Evolutionary conservation across 30 jellyfish, hydroid and myxozoan species (phyloP).

Genomic region (Sanderia malayensis): DNA sequence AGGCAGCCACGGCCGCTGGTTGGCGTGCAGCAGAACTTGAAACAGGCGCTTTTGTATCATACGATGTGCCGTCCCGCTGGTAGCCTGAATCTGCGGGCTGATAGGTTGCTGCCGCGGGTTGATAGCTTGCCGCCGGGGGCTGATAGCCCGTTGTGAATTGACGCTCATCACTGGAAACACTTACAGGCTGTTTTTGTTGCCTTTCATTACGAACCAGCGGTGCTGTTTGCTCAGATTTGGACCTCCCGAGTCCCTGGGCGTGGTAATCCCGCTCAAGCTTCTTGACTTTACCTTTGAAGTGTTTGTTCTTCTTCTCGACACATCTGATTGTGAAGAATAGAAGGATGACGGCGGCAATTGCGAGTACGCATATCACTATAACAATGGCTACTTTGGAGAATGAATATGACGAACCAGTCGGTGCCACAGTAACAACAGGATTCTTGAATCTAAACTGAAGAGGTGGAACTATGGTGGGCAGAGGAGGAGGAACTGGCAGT

Average conservation of each 20-base stretch:
- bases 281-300: conserved; percentile 18
- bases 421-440: conserved; percentile 68
- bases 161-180: background rate
- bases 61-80: no score
- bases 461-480: conserved; percentile 64
- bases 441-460: conserved; percentile 60
- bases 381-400: conserved; percentile 37
- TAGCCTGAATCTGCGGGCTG: background rate
- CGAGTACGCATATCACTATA: conserved; percentile 35
- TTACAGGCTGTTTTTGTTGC: background rate
- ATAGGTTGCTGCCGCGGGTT: background rate
- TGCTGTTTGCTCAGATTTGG: background rate
- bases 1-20: background rate
- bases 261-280: background rate
- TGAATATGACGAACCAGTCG: conserved; percentile 36
- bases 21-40: background rate
- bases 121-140: background rate
- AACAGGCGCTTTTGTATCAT: no score
- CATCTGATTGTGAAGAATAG: conserved; percentile 34
- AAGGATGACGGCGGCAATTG: conserved; percentile 41
- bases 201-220: background rate
- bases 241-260: background rate
- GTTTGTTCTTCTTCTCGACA: conserved; percentile 20
- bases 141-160: background rate
- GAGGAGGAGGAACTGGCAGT: conserved; percentile 60